phyloP scores from a whole-genome alignment of 92 coral and sea anemone species.

The Palythoa grandis region DNA sequence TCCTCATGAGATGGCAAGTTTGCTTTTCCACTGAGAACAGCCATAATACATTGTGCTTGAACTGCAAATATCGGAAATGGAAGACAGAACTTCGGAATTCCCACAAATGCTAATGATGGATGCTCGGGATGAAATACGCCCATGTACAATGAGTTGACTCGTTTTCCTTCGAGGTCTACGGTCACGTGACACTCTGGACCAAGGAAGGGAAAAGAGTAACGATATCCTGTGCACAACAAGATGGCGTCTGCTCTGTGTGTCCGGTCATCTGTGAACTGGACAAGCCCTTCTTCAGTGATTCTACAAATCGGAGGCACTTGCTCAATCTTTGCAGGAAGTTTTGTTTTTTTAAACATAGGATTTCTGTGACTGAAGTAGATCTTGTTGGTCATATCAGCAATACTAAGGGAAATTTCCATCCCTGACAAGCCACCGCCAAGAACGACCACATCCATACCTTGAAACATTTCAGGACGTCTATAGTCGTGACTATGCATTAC shows the following conservation, averaged over 20 bases:
- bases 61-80: constrained; percentile 76
- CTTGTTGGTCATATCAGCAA: constrained; percentile 54
- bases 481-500: constrained; percentile 85
- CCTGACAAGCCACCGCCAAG: constrained; percentile 87
- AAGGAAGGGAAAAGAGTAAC: constrained; percentile 80
- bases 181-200: constrained; percentile 64
- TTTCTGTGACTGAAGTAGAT: constrained; percentile 79
- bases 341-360: constrained; percentile 22
- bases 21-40: constrained; percentile 66
- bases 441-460: constrained; percentile 67
- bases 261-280: constrained; percentile 67
- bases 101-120: constrained; percentile 82
- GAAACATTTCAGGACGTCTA: constrained; percentile 64
- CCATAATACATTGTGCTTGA: constrained; percentile 72
- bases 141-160: constrained; percentile 76
- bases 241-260: constrained; percentile 62
- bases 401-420: constrained; percentile 64
- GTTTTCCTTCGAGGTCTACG: constrained; percentile 56
- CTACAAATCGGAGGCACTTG: constrained; percentile 50
- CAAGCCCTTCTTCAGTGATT: constrained; percentile 60
- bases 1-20: constrained; percentile 68
- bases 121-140: constrained; percentile 68
- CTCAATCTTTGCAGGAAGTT: constrained; percentile 69
- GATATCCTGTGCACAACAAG: constrained; percentile 86
- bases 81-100: constrained; percentile 55